Base-by-base conservation (phyloP, 2,797 vertebrate genomes). In the Natrix natrix region DNA sequence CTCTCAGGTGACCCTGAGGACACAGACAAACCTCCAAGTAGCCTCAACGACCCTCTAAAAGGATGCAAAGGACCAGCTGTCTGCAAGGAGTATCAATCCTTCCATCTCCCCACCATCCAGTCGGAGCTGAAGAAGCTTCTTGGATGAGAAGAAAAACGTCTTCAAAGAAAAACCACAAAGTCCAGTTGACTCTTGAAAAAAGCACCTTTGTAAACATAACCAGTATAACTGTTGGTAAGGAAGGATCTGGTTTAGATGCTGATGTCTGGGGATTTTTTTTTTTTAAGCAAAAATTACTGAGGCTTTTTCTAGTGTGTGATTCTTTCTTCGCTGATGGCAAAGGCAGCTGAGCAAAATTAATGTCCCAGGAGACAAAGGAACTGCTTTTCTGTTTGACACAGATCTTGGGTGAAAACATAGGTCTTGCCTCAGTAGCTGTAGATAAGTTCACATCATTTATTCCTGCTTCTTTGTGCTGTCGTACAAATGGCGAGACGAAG, bases 401-500 rank as follows among this genome's bases (percentile, higher is more conserved):
- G 43, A 91, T 93, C 69, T 92, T 89, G 3, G 7, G 37, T 91
- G 91, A 74, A 94, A 92, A 52, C 0, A 0, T 1, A 32, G 86
- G 90, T 32, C 14, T 63, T 89, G 69, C 83, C 91, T 91, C 56
- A 48, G 59, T 43, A 8, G 24, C 17, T 7, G 63, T 43, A 52
- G 57, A 90, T 91, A 86, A 88, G 83, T 59, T 88, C 83, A 43
- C 59, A 90, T 54, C 66, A 17, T 32, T 32, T 69, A 66, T 10
- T 83, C 87, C 52, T 60, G 91, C 90, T 59, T 59, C 26, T 59
- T 91, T 92, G 92, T 92, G 90, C 92, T 52, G 52, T 92, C 54
- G 28, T 5, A 59, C 43, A 43, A 59, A 89, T 87, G 92, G 90
- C 55, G 59, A 89, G 92, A 69, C 90, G 11, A 89, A 92, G 69